Base-by-base conservation (phyloP, 2,797 vertebrate species). In the Sciurus carolinensis region DNA sequence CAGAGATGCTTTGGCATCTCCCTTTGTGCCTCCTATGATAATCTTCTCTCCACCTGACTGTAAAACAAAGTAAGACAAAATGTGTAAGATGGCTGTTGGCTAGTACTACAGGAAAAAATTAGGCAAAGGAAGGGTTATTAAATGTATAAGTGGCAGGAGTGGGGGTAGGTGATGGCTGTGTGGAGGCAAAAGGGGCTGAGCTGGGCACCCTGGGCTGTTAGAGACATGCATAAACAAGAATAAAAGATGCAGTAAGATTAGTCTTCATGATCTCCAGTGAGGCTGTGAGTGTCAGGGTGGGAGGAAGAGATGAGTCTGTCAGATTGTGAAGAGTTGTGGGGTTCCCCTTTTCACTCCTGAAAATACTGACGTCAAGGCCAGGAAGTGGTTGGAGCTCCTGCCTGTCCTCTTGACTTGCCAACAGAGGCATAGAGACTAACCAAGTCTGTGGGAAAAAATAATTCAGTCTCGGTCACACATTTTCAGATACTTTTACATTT, bases 401-500 rank as follows among this genome's bases (percentile, higher is more conserved):
- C 92, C 8, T 17, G 17, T 76, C 8, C 28, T 86, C 47, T 86
- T 36, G 18, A 50, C 36, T 92, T 95, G 30, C 47, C 69, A 69
- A 59, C 2, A 64, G 47, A 87, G 42, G 17, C 12, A 17, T 24
- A 30, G 54, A 75, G 20, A 59, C 3, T 7, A 91, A 84, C 11
- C 13, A 54, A 95, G 3, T 20, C 18, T 14, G 3, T 24, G 1
- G 33, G 47, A 36, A 66, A 82, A 91, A 79, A 69, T 39, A 94
- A 90, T 30, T 91, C 24, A 11, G 13, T 54, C 33, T 92, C 57
- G 77, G 54, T 73, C n/a, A 77, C 47, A 75, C 8, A 85, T 94
- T 90, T 92, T 81, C 7, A 94, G 42, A 13, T 1, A 50, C 59
- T 69, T 96, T 77, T 72, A 44, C n/a, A n/a, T 47, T 89, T 94